phyloP scores from a whole-genome alignment of 2,888 invertebrate species.

The Lasioglossum marginatum region DNA sequence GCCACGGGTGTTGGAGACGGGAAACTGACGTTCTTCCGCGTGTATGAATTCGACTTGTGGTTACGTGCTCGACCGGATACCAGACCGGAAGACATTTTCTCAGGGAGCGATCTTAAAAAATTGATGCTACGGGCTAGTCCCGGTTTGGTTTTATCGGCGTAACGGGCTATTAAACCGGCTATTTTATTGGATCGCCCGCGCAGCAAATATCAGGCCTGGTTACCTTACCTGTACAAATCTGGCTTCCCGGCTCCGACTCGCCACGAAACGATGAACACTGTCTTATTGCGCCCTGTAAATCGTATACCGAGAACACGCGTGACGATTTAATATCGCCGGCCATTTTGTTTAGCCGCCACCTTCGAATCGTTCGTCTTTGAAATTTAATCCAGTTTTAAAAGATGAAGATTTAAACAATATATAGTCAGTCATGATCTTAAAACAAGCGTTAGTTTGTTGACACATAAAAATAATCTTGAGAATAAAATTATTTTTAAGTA shows the following conservation, averaged over 20 bases:
- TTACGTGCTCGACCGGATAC: slow-evolving; percentile 19
- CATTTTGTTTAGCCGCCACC: not conserved
- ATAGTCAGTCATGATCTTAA: too few species aligned
- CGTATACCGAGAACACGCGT: not conserved
- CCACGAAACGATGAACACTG: slow-evolving; percentile 41
- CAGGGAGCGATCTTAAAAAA: slow-evolving; percentile 65
- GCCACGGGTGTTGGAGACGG: not conserved
- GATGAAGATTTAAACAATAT: not conserved
- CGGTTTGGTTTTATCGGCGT: slow-evolving; percentile 63
- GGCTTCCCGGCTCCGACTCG: slow-evolving; percentile 34
- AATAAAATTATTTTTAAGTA: too few species aligned
- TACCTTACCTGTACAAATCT: slow-evolving; percentile 60
- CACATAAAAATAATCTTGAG: too few species aligned
- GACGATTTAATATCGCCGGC: not conserved
- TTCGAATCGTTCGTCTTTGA: not conserved
- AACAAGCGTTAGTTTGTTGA: too few species aligned
- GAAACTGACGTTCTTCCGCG: not conserved
- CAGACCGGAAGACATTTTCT: slow-evolving; percentile 45
- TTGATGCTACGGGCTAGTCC: slow-evolving; percentile 62
- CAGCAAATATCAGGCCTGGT: slow-evolving; percentile 51
- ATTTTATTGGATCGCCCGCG: slow-evolving; percentile 63
- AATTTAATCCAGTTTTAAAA: not conserved
- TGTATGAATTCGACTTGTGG: slow-evolving; percentile 30
- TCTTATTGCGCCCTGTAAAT: slow-evolving; percentile 29
- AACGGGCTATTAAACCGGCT: slow-evolving; percentile 69